Evolutionary conservation across 2,113 vertebrate species (phyloP), one percentile per base, ranked within the genome.

Genomic region (Cyphomyrus discorhynchus): DNA sequence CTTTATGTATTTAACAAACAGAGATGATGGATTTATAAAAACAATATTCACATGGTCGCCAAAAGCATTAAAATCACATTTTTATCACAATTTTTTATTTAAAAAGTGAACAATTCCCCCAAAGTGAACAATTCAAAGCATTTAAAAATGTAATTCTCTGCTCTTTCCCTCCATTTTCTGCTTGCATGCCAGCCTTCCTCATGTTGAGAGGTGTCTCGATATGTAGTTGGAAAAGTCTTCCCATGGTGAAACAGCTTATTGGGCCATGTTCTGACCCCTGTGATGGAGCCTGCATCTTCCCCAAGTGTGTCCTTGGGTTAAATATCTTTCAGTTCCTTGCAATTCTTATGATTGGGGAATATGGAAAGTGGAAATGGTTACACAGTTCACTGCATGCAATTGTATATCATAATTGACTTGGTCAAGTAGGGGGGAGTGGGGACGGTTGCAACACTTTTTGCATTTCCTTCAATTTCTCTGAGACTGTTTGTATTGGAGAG

Each of bases 331-430:
- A 35, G 17, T 80, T 42, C 31, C 74, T 80, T 35, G 74, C 4
- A 80, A 19, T 42, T 80, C 74, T 39, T 42, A 42, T 80, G 74
- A 80, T 80, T 35, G 74, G 35, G 74, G 74, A 80, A 80, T 80
- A 80, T 80, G 74, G 74, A 42, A 80, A 80, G 74, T 42, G 31
- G 74, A 80, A 35, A 39, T 80, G 35, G 74, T 80, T 80, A 80
- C 74, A 80, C 74, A 80, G 74, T 80, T 80, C 74, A 80, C 74
- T 80, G 74, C 74, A 80, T 80, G 74, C 74, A 80, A 80, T 80
- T 39, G 74, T 80, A 19, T 42, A 42, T 80, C 35, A 80, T 80
- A 42, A 80, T 39, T 42, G 74, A 80, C 74, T 80, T 80, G 31
- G 74, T 80, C 74, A 42, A 80, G 70, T 39, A 53, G 52, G 52